Evolutionary conservation across 2,113 vertebrate genomes (phyloP), one percentile per base, ranked within the genome.

Genomic region (Zootoca vivipara): DNA sequence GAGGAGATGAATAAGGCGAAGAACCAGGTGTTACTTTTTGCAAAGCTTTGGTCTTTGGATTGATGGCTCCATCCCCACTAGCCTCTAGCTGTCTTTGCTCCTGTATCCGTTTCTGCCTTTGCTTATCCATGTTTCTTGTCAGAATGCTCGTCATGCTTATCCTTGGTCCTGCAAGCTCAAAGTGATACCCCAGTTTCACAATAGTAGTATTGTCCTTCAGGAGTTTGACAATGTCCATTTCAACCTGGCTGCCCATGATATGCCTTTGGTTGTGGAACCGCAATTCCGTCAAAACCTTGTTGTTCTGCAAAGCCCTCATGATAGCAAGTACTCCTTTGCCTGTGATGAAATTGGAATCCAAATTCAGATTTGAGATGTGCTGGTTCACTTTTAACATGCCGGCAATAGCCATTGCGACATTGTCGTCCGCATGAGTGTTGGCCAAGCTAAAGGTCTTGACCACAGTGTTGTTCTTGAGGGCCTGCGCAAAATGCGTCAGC

Each of bases 221-320:
- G 56, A 99, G 94, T 95, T 98, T 98, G 87, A 97, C 99, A 91
- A 99, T 98, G 95, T 99, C 99, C 99, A 99, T 99, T 96, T 99
- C 99, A 6, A 98, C 98, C 96, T 99, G 98, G 91, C 97, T 98
- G 88, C 99, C 99, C 96, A 98, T 98, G 91, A 99, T 99, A 94
- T 99, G 99, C 89, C 99, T 96, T 95, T 99, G 99, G 91, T 99
- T 99, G 95, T 99, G 99, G 94, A 99, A 99, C 9, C 99, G 97
- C 33, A 99, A 97, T 89, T 99, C 99, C 0, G 98, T 98, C 87
- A 99, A 97, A 58, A 98, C 97, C 10, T 94, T 94, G 96, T 99
- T 99, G 52, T 88, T 93, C 79, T 98, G 97, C 87, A 99, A 95
- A 3, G 98, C 98, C 85, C 98, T 95, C 94, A 98, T 98, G 92